Base-by-base conservation (phyloP, 2,797 vertebrate species). In the Euphonia xanthogaster region DNA sequence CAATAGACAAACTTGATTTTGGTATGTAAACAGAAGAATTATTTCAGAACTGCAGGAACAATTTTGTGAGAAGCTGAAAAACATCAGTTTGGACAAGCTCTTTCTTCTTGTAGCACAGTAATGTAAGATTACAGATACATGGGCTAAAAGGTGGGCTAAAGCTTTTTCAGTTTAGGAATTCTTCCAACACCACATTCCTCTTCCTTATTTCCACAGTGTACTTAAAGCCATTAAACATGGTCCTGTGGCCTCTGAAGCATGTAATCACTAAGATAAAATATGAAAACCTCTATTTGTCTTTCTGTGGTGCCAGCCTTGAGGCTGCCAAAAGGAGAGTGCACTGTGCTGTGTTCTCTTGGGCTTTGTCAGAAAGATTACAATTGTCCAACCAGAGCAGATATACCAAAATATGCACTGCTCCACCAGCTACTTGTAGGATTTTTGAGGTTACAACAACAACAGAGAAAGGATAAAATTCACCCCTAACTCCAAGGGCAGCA, bases 191-290 rank as follows among this genome's bases (percentile, higher is more conserved):
- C 82, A 79, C 0, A 0, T 67, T 81, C 58, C 54, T 88, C 72
- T 58, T 94, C 70, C 47, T 81, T 78, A 78, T 86, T 78, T 93
- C 73, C 83, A 84, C 70, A 75, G 55, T 28, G 51, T 88, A 84
- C 88, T 97, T 93, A 78, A 81, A 80, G 48, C 79, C 73, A 88
- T 94, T 95, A 86, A 88, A 86, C 65, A 90, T 16, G 39, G 80
- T 78, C 83, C 80, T 93, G 80, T 76, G 80, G 77, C 51, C 80
- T 94, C 71, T 79, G 88, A 92, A 92, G 91, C 86, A 87, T 91
- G 81, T 92, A 93, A 96, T 96, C 96, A 92, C 74, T 48, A 76
- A 78, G 93, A 90, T 75, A 95, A 94, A 95, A 90, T 76, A 94
- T 33, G 40, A 93, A 95, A 95, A 80, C 75, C 58, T 90, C 55